A percentile compares a stretch with the other conserved stretches of the same genome.
These are phyloP conservation scores for Caenorhabditis auriculariae DNA, from an alignment of 2,888 invertebrate genomes.

Conservation along the genomic window DNA sequence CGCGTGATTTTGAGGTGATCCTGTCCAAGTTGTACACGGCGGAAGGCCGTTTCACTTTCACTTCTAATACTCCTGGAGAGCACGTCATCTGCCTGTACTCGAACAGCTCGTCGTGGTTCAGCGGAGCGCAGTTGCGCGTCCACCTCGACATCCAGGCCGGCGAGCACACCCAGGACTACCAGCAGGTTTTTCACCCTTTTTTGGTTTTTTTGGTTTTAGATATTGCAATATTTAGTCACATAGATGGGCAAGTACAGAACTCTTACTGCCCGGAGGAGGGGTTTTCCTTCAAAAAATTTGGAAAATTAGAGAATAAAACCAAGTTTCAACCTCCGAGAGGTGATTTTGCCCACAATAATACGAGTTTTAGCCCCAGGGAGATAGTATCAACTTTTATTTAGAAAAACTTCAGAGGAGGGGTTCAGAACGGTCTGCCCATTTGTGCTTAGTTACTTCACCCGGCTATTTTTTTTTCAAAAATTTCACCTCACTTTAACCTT, in stretches of 20 bases:
- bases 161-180: slow-evolving; percentile 96
- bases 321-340: no score
- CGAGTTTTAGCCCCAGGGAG: no score
- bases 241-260: no score
- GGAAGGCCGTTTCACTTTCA: slow-evolving; percentile 93
- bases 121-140: slow-evolving; percentile 89
- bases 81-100: slow-evolving; percentile 97
- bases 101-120: slow-evolving; percentile 74
- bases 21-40: slow-evolving; percentile 81
- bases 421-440: no score
- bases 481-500: background rate
- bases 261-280: no score
- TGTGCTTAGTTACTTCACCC: background rate
- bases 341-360: no score
- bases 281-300: background rate
- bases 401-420: no score
- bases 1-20: slow-evolving; percentile 70
- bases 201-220: slow-evolving; percentile 2
- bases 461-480: background rate
- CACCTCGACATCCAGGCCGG: slow-evolving; percentile 98
- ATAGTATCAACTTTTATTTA: no score
- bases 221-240: background rate
- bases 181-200: slow-evolving; percentile 69
- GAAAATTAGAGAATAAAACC: background rate
- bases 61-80: slow-evolving; percentile 93